Evolutionary conservation across 2,797 vertebrate species (phyloP).

Genomic region (Megalops cyprinoides): DNA sequence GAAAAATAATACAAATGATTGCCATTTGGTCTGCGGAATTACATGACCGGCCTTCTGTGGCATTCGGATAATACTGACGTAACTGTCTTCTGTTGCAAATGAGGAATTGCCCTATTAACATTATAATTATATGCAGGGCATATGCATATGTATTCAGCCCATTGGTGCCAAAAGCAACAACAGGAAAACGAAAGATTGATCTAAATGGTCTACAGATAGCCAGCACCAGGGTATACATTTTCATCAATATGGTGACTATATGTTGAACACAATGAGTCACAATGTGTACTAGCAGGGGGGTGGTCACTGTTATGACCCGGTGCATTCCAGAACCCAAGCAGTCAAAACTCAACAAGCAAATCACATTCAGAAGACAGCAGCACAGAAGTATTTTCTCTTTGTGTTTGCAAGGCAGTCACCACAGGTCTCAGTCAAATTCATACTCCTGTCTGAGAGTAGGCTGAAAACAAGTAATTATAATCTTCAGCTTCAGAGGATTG

Average conservation of each 20-base stretch:
- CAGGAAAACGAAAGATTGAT: no score
- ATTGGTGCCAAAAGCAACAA: no score
- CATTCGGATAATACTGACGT: no score
- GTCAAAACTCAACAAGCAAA: neutral
- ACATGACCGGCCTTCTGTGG: no score
- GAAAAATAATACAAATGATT: neutral
- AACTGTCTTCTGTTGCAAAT: no score
- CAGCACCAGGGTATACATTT: no score
- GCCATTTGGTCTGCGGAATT: no score
- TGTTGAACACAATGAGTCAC: neutral
- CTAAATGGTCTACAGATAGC: no score
- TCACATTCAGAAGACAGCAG: neutral
- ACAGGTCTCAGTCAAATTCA: neutral
- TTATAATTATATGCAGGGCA: neutral
- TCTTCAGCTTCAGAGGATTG: neutral
- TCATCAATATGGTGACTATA: neutral
- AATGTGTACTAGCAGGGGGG: neutral
- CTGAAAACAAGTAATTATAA: conserved; percentile 21
- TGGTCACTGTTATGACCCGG: neutral
- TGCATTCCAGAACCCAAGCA: neutral
- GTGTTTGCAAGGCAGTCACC: neutral
- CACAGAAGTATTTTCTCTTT: neutral
- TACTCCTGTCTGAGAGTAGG: neutral
- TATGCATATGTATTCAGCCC: neutral
- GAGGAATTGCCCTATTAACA: neutral